Conservation (phyloP, 2,888 invertebrate genomes). For the Branchellion lobata region DNA sequence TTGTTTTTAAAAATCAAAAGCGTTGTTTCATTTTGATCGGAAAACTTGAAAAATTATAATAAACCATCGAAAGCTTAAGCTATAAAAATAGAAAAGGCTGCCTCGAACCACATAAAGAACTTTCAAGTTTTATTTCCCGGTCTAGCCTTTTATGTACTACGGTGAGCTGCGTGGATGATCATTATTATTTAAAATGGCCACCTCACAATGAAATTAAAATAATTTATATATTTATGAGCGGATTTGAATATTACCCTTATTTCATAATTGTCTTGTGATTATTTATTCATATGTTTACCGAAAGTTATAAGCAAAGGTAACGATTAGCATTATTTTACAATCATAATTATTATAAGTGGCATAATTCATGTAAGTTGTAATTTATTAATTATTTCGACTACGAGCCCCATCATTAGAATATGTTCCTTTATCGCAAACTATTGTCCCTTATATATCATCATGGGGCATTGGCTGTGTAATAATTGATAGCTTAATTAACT, state of each 20-base stretch:
- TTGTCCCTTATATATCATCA: no score
- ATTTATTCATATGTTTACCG: not conserved
- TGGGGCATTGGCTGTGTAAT: no score
- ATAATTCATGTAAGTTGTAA: no score
- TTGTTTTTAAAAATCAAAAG: not conserved
- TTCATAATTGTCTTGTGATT: not conserved
- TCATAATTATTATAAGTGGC: no score
- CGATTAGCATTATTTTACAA: not conserved
- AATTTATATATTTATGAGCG: constrained; percentile 10
- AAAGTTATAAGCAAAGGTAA: not conserved
- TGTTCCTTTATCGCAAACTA: no score
- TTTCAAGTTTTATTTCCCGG: not conserved
- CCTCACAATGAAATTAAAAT: constrained; percentile 1
- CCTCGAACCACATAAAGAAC: no score
- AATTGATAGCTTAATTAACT: no score
- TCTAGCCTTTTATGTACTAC: not conserved
- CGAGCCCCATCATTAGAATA: no score
- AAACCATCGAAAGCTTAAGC: not conserved
- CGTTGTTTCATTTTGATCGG: not conserved
- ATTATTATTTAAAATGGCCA: constrained; percentile 6
- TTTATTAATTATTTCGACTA: no score
- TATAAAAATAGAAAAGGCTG: no score
- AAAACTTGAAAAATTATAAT: not conserved
- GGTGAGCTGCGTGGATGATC: not conserved
- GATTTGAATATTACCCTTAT: constrained; percentile 1